Conservation (phyloP, 2,113 vertebrate genomes). For the Bos javanicus region DNA sequence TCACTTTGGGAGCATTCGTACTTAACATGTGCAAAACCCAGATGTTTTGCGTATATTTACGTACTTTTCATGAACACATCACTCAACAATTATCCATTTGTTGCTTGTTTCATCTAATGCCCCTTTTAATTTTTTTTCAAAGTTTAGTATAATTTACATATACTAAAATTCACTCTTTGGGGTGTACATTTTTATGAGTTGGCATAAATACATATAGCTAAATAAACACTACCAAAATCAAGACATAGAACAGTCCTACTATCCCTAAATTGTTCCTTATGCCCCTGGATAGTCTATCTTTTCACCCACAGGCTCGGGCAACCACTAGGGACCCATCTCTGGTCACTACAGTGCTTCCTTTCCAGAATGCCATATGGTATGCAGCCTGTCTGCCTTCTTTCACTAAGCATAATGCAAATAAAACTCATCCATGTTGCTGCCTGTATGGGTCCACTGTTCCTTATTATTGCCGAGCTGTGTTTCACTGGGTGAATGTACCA, state of each 20-base stretch:
- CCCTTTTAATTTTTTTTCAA: not conserved
- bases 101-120: not conserved
- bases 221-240: not conserved
- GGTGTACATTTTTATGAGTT: not conserved
- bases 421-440: not conserved
- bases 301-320: not conserved
- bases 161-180: not conserved
- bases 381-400: not conserved
- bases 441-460: not conserved
- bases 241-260: not conserved
- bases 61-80: not conserved
- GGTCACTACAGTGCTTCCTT: not conserved
- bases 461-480: not conserved
- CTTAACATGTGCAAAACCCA: not conserved
- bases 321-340: not conserved
- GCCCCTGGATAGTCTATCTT: not conserved
- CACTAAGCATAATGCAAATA: not conserved
- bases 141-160: not conserved
- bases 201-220: not conserved
- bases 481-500: not conserved
- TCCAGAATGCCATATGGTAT: not conserved
- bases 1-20: not conserved
- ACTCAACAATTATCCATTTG: not conserved
- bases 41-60: not conserved
- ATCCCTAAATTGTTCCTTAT: not conserved